Conservation (phyloP, 2,888 invertebrate genomes). For the Archips xylosteana region DNA sequence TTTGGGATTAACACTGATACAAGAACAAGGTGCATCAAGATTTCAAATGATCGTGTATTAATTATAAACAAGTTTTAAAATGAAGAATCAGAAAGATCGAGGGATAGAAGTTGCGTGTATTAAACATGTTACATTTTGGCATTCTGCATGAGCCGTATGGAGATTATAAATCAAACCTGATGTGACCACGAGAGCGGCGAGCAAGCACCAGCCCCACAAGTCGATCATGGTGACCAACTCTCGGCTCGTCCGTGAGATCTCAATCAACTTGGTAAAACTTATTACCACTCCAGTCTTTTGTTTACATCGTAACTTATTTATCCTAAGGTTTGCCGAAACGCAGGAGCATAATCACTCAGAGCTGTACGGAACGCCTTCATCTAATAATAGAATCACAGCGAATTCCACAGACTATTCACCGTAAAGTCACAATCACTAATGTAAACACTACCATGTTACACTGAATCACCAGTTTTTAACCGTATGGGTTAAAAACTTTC, state of each 20-base stretch:
- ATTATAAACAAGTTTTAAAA: constrained; percentile 37
- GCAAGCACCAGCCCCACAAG: constrained; percentile 56
- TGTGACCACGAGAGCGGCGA: constrained; percentile 54
- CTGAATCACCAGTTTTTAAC: constrained; percentile 72
- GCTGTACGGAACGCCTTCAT: constrained; percentile 31
- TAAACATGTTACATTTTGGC: constrained; percentile 51
- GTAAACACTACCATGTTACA: constrained; percentile 70
- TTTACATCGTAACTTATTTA: constrained; percentile 35
- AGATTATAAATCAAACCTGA: constrained; percentile 64
- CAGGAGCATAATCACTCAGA: constrained; percentile 24
- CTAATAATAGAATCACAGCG: constrained; percentile 50
- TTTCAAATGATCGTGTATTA: constrained; percentile 43
- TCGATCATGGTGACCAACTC: constrained; percentile 61
- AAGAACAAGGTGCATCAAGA: constrained; percentile 54
- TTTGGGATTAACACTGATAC: constrained; percentile 53
- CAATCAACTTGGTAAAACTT: constrained; percentile 13
- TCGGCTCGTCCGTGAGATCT: constrained; percentile 10
- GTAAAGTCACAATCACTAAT: constrained; percentile 62
- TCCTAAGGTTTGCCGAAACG: constrained; percentile 14
- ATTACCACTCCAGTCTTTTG: constrained; percentile 28
- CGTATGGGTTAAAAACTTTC: constrained; percentile 56
- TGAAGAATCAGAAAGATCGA: constrained; percentile 37
- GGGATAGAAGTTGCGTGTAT: constrained; percentile 48
- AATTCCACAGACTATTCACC: constrained; percentile 61
- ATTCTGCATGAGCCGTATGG: constrained; percentile 51